A percentile compares a stretch with the other conserved stretches of the same genome.
Conservation (phyloP, 2,797 vertebrate genomes). For the Acanthornis magna region DNA sequence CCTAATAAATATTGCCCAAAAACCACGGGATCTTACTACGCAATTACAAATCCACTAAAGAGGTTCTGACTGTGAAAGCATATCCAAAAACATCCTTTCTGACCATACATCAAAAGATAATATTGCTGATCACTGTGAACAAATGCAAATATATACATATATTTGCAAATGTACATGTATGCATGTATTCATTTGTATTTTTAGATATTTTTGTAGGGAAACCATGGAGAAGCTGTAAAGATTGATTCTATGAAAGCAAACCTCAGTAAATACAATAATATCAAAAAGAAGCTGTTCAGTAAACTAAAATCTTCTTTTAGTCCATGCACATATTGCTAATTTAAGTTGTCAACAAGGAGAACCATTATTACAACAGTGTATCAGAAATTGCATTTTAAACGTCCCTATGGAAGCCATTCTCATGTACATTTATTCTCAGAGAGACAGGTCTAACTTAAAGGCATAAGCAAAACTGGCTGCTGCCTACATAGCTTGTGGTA, state of each 20-base stretch:
- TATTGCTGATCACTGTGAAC: not conserved
- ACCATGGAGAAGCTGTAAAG: not conserved
- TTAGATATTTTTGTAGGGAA: not conserved
- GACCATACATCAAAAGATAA: not conserved
- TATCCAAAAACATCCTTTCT: not conserved
- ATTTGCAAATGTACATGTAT: not conserved
- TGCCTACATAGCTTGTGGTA: not conserved
- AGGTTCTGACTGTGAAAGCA: constrained; percentile 27
- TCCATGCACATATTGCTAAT: not conserved
- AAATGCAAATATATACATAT: not conserved
- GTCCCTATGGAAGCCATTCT: not conserved
- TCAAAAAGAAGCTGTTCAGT: not conserved
- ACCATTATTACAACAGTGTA: not conserved
- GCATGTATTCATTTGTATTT: not conserved
- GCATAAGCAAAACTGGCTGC: not conserved
- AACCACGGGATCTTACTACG: constrained; percentile 29
- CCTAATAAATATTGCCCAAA: constrained; percentile 62
- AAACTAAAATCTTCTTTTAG: not conserved
- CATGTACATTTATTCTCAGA: not conserved
- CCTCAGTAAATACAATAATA: not conserved
- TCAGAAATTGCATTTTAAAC: not conserved
- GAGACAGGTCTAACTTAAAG: not conserved
- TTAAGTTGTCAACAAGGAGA: not conserved
- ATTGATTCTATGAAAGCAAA: not conserved
- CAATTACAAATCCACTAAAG: constrained; percentile 30